Base-by-base conservation (phyloP, 2,888 invertebrate genomes). In the Lasioglossum pauxillum region DNA sequence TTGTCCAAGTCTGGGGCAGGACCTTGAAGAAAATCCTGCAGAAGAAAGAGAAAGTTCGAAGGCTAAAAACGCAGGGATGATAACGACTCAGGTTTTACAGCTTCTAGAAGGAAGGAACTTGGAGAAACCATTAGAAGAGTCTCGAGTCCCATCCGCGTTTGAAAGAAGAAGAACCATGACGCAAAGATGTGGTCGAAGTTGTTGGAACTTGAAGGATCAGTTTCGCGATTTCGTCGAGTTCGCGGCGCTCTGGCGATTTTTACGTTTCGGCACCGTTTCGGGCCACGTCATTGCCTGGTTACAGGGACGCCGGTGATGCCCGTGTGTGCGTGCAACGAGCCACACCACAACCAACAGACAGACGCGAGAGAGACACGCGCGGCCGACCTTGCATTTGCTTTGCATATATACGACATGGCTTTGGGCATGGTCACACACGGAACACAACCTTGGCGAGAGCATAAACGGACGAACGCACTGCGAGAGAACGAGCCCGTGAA, bases 341-440 rank as follows among this genome's bases (percentile, higher is more conserved):
- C 53, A 5, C 35, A 35, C 14, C 12, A 16, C 53, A 23, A 23
- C 49, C 19, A 12, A 35, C 31, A 57, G 49, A 75, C 67, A 72
- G 57, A 88, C 88, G 35, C 57, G 80, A 82, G 84, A 85, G 91
- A 92, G 88, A 92, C 88, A 89, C 88, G 90, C 92, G 92, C 90
- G 90, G 89, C 85, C 91, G 93, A 92, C 93, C 93, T 93, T 93
- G 93, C 93, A 87, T 92, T 92, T 91, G 91, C 90, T 93, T 93
- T 93, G 92, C 93, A 93, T 92, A 92, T 91, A 93, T 88, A 91
- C 92, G 92, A 91, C 85, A 87, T 87, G 88, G 92, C 92, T 91
- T 91, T 90, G 90, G 91, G 89, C 91, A 93, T 92, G 89, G 93
- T 88, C 92, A 89, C 91, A 87, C 90, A 87, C 90, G 91, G 88